Evolutionary conservation across 2,113 vertebrate genomes (phyloP).

Genomic region (Orthonyx spaldingii): DNA sequence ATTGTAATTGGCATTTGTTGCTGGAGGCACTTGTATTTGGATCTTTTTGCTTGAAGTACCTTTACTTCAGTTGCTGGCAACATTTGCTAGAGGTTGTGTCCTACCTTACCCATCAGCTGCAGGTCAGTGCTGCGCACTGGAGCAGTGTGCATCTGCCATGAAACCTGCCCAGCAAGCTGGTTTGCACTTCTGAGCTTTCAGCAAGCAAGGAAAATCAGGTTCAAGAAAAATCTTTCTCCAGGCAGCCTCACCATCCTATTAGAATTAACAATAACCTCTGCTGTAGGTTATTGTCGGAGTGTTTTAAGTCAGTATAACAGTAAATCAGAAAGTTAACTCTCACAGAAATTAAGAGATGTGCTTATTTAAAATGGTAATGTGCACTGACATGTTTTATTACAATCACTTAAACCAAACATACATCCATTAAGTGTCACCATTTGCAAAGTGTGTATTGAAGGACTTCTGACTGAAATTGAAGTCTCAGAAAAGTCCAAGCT

Average conservation of each 20-base stretch:
- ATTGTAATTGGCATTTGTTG: background rate
- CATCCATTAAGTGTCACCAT: background rate
- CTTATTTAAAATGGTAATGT: background rate
- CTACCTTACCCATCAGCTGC: background rate
- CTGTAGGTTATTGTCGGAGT: background rate
- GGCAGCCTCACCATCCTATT: background rate
- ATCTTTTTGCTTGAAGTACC: background rate
- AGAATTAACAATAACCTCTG: background rate
- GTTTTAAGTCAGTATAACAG: background rate
- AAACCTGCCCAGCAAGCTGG: background rate
- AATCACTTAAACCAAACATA: background rate
- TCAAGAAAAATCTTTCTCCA: background rate
- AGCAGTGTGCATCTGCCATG: background rate
- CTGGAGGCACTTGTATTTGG: background rate
- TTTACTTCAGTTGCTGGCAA: background rate
- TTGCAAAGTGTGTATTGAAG: background rate
- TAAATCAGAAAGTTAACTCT: background rate
- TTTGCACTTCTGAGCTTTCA: background rate
- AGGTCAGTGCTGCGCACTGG: background rate
- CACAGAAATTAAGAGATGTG: background rate
- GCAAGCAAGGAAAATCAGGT: background rate
- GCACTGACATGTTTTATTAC: background rate
- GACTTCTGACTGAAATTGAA: background rate
- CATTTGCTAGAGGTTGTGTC: background rate
- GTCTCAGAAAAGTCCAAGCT: background rate